Percentiles rank a stretch among this genome's conserved stretches.
These are phyloP conservation scores for Bursaphelenchus okinawaensis DNA, from an alignment of 2,888 invertebrate species.

Conservation along the genomic window DNA sequence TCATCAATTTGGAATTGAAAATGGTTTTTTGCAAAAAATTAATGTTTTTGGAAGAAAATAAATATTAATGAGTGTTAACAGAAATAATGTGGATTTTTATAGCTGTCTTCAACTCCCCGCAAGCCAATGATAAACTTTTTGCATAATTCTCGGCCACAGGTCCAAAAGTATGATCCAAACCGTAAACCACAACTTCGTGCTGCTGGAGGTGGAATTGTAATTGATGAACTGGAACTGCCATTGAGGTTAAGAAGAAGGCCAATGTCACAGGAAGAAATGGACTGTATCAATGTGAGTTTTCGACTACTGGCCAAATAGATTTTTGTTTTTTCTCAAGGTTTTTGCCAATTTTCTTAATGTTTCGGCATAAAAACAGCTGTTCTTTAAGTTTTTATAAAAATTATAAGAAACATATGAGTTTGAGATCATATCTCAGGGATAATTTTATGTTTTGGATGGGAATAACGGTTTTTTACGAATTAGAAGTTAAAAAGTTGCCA, in stretches of 20 bases:
- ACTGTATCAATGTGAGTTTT: constrained; percentile 46
- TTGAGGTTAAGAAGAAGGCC: constrained; percentile 35
- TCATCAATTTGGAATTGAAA: no score
- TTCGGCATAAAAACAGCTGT: background rate
- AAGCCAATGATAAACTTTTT: constrained; percentile 55
- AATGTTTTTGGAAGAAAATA: no score
- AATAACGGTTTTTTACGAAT: no score
- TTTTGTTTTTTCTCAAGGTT: background rate
- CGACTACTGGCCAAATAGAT: no score
- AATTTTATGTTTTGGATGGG: no score
- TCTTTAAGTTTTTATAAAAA: no score
- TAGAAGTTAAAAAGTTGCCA: constrained; percentile 7
- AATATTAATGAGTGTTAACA: no score
- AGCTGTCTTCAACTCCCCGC: constrained; percentile 29
- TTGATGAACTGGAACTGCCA: constrained; percentile 35
- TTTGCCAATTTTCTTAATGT: background rate
- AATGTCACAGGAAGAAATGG: constrained; percentile 47
- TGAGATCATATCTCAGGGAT: no score
- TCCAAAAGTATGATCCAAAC: constrained; percentile 13
- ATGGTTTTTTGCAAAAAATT: no score
- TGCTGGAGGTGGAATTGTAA: background rate
- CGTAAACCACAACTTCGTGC: background rate
- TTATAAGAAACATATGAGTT: no score
- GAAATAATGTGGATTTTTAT: background rate
- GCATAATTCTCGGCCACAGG: constrained; percentile 48